Evolutionary conservation across 2,797 vertebrate species (phyloP).

Genomic region (Tokudaia muenninki): DNA sequence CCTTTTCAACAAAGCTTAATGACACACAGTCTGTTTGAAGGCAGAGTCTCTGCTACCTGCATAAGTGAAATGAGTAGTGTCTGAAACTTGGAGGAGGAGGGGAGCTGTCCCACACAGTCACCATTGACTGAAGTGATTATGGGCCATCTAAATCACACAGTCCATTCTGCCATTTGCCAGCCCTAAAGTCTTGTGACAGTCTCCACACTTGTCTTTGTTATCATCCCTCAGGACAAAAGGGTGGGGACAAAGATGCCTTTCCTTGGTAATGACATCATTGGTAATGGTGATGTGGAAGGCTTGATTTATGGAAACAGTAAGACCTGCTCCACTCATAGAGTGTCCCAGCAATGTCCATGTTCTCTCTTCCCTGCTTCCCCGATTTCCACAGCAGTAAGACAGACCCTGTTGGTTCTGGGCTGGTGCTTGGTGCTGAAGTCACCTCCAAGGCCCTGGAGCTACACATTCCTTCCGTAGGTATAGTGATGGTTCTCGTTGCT

Average conservation of each 20-base stretch:
- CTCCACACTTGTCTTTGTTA: background rate
- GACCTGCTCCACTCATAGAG: background rate
- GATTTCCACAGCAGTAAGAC: background rate
- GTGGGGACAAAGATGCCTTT: background rate
- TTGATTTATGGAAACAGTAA: background rate
- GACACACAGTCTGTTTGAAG: background rate
- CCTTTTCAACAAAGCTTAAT: background rate
- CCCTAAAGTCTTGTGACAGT: background rate
- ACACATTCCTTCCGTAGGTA: background rate
- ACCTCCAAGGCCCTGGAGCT: background rate
- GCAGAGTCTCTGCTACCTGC: background rate
- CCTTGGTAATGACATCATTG: background rate
- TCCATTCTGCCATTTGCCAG: background rate
- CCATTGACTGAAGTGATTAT: background rate
- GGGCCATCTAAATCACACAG: background rate
- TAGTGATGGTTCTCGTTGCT: background rate
- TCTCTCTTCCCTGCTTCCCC: too few relatives aligned
- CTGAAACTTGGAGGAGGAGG: background rate
- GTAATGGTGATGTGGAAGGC: background rate
- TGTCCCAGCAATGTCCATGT: too few relatives aligned
- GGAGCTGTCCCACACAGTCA: background rate
- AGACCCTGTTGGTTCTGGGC: background rate
- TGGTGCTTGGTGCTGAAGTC: background rate
- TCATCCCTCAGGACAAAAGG: background rate
- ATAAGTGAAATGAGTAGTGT: background rate